Evolutionary conservation across 1,140 invertebrate genomes (phyloP).

Genomic region (Lordiphosa collinella): DNA sequence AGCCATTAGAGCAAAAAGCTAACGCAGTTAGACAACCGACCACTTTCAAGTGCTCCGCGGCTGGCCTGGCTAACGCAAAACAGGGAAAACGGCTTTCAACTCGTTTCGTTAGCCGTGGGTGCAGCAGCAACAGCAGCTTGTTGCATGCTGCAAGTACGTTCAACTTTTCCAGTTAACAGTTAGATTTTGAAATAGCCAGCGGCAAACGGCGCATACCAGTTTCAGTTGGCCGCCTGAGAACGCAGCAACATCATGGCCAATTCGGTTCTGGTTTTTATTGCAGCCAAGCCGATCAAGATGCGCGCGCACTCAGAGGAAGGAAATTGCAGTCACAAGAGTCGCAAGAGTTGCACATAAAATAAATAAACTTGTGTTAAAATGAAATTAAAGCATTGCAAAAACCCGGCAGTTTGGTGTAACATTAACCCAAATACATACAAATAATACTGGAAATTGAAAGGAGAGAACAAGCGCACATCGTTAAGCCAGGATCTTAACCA

Average conservation of each 20-base stretch:
- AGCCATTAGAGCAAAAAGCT: conserved; percentile 60
- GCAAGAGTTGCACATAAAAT: conserved; percentile 58
- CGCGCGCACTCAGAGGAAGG: conserved; percentile 52
- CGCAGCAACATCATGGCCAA: conserved; percentile 24
- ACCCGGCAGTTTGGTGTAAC: conserved; percentile 51
- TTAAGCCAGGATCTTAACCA: conserved; percentile 52
- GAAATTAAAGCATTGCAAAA: conserved; percentile 68
- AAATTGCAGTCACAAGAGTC: conserved; percentile 56
- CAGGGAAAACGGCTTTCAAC: conserved; percentile 76
- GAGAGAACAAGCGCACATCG: conserved; percentile 8
- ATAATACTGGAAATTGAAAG: conserved; percentile 19
- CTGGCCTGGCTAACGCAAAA: conserved; percentile 35
- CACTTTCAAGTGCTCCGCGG: conserved; percentile 63
- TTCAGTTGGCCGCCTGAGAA: conserved; percentile 61
- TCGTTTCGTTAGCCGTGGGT: conserved; percentile 69
- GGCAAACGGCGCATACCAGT: conserved; percentile 65
- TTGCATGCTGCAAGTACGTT: conserved; percentile 75
- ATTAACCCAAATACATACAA: conserved; percentile 72
- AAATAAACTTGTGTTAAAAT: conserved; percentile 69
- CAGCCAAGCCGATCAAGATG: conserved; percentile 51
- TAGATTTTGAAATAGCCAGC: conserved; percentile 76
- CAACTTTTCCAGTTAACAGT: conserved; percentile 78
- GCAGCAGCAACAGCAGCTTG: conserved; percentile 62
- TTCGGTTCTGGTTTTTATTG: conserved; percentile 22
- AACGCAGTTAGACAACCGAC: conserved; percentile 76